phyloP scores from a whole-genome alignment of 2,797 vertebrate species.

The Perodicticus potto region DNA sequence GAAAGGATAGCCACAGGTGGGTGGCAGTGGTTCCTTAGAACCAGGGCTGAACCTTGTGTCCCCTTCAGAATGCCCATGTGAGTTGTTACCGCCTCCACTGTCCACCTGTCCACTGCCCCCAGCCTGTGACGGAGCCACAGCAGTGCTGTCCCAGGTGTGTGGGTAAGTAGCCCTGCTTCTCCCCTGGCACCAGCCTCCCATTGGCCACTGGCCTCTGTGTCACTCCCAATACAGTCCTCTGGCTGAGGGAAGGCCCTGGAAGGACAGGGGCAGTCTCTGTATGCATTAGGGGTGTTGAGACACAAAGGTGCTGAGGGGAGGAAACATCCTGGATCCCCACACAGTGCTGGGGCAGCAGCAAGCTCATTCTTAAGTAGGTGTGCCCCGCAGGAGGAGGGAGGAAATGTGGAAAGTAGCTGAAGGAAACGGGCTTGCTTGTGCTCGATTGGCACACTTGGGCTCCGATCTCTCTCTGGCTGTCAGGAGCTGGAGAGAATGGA shows the following conservation, averaged over 20 bases:
- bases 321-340: not conserved
- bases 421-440: not conserved
- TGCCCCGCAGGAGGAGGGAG: not conserved
- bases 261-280: not conserved
- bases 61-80: constrained; percentile 90
- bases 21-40: not conserved
- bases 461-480: not conserved
- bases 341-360: not conserved
- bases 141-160: constrained; percentile 95
- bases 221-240: not conserved
- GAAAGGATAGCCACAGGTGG: not conserved
- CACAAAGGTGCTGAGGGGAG: not conserved
- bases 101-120: constrained; percentile 92
- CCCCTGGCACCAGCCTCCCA: not conserved
- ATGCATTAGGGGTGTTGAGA: not conserved
- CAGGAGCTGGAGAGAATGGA: not conserved
- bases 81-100: constrained; percentile 95
- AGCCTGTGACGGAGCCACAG: constrained; percentile 92
- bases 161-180: constrained; percentile 86
- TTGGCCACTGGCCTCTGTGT: not conserved
- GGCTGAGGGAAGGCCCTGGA: not conserved
- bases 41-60: constrained; percentile 16
- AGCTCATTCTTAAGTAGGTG: not conserved
- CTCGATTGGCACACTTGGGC: not conserved
- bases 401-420: not conserved